Conservation (phyloP, 2,797 vertebrate genomes). For the Cirrhinus mrigala region DNA sequence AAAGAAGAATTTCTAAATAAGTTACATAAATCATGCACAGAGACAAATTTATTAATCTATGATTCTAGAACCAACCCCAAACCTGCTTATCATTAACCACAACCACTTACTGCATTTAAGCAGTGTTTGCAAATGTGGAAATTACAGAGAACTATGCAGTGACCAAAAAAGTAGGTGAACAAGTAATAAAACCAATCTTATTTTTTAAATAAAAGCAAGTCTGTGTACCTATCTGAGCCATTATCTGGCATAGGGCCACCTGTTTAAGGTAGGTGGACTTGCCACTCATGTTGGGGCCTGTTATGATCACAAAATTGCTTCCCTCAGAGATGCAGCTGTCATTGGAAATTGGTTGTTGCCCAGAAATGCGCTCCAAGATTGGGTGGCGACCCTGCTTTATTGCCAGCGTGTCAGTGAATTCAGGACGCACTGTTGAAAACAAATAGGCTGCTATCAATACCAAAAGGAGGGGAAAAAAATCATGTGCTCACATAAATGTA, state of each 20-base stretch:
- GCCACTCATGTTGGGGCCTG: slow-evolving; percentile 98
- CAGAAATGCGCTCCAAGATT: slow-evolving; percentile 89
- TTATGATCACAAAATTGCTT: slow-evolving; percentile 93
- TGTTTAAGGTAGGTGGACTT: slow-evolving; percentile 98
- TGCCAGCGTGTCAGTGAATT: slow-evolving; percentile 96
- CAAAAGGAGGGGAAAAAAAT: not conserved
- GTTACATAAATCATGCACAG: not conserved
- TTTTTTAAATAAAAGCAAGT: slow-evolving; percentile 11
- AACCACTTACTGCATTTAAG: not conserved
- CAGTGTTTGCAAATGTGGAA: not conserved
- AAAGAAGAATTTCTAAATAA: slow-evolving; percentile 43
- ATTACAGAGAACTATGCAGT: not conserved
- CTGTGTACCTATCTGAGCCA: slow-evolving; percentile 94
- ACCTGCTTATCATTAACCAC: not conserved
- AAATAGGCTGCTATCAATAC: not conserved
- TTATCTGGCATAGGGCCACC: slow-evolving; percentile 95
- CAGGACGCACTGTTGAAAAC: slow-evolving; percentile 87
- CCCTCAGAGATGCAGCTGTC: slow-evolving; percentile 92
- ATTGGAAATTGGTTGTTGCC: slow-evolving; percentile 90
- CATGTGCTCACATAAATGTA: not conserved
- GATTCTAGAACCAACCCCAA: not conserved
- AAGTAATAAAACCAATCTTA: not conserved
- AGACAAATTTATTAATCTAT: not conserved
- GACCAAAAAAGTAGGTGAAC: not conserved
- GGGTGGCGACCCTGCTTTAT: slow-evolving; percentile 95